phyloP scores from a whole-genome alignment of 2,113 vertebrate species.

The Microtus pennsylvanicus region DNA sequence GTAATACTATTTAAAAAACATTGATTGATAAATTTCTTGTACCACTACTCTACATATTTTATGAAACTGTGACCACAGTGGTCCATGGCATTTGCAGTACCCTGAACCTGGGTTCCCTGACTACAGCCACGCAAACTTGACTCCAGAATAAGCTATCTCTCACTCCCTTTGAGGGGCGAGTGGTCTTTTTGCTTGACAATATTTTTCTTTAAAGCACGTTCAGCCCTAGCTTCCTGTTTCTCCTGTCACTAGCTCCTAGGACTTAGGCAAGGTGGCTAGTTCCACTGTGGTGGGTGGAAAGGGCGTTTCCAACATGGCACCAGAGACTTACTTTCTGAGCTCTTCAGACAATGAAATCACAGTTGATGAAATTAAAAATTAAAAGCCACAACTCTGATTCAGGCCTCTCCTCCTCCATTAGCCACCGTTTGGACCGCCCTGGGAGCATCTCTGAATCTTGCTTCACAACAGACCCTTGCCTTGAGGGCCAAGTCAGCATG shows the following conservation, averaged over 20 bases:
- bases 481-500: conserved; percentile 42
- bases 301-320: conserved; percentile 41
- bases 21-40: neutral
- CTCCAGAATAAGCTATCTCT: neutral
- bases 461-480: conserved; percentile 38
- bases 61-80: neutral
- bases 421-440: neutral
- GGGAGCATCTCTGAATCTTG: conserved; percentile 10
- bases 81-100: neutral
- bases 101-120: neutral
- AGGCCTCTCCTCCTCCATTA: neutral
- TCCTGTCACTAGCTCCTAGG: neutral
- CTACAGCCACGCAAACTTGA: neutral
- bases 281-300: neutral
- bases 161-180: neutral
- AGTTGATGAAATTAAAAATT: conserved; percentile 63
- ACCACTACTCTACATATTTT: neutral
- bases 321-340: neutral
- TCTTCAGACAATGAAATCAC: conserved; percentile 28
- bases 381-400: conserved; percentile 52
- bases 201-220: conserved; percentile 1
- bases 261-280: neutral
- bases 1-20: neutral
- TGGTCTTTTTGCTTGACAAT: neutral
- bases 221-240: neutral